Percentiles rank a stretch among this genome's conserved stretches.
These are phyloP conservation scores for Lycopodina hypogea DNA, from an alignment of 37 sponge, comb jelly and placozoan genomes.

Conservation along the genomic window DNA sequence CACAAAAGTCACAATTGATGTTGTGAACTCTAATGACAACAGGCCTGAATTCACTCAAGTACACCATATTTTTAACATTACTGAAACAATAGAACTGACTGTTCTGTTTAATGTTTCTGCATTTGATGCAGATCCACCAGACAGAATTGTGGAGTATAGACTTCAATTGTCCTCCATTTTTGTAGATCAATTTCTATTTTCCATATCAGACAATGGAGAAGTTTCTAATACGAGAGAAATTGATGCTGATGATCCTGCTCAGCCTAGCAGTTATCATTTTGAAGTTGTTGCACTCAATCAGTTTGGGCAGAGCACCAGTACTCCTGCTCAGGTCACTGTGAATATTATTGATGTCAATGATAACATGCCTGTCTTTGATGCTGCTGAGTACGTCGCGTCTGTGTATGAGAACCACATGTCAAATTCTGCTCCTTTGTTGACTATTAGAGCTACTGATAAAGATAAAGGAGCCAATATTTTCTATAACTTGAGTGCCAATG, in stretches of 20 bases:
- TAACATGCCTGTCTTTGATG: conserved; percentile 38
- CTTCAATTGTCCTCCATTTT: background rate
- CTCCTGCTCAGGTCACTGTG: conserved; percentile 32
- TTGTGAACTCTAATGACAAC: conserved; percentile 62
- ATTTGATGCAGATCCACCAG: conserved; percentile 43
- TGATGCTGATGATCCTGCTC: conserved; percentile 37
- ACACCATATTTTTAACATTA: conserved; percentile 16
- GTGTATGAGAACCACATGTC: conserved; percentile 17
- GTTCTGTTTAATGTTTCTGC: conserved; percentile 50
- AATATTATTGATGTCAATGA: conserved; percentile 58
- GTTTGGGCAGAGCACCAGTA: conserved; percentile 24
- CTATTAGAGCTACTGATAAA: conserved; percentile 27
- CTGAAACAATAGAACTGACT: conserved; percentile 21
- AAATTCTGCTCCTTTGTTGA: conserved; percentile 7
- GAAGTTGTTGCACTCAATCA: conserved; percentile 36
- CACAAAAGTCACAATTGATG: conserved; percentile 30
- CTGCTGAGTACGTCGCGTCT: conserved; percentile 13
- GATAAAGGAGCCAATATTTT: conserved; percentile 24
- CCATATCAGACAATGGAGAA: conserved; percentile 15
- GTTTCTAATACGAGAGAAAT: conserved; percentile 9
- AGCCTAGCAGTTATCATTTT: conserved; percentile 19
- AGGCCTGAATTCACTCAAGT: conserved; percentile 26
- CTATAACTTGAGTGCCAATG: conserved; percentile 7
- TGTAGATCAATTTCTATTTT: conserved; percentile 11
- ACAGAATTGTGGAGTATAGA: conserved; percentile 32